Base-by-base conservation (phyloP, 2,113 vertebrate species). In the Scartelaos histophorus region DNA sequence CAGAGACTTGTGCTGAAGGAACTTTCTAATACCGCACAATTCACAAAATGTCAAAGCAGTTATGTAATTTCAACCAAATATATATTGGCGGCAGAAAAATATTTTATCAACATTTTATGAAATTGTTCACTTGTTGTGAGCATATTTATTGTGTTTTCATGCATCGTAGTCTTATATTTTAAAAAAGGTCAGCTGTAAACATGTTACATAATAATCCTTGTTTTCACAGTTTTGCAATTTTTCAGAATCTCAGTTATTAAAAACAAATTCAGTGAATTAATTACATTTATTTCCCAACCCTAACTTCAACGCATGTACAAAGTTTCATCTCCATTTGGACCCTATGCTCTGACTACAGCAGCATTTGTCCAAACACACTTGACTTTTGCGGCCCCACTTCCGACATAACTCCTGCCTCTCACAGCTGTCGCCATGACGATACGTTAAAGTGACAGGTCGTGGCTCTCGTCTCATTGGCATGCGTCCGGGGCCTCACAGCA, bases 401-500 rank as follows among this genome's bases (percentile, higher is more conserved):
- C 17, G 35, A 12, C 35, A 73, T 79, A 71, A 66, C 64, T 78
- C 46, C 13, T 29, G 61, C 80, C 76, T 54, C 71, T 74, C 69
- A 79, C 85, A 81, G 86, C 87, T 87, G 85, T 85, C 85, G 74
- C 64, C 5, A 9, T 49, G 71, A 83, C 54, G 62, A 80, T 67
- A 75, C 29, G 15, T 35, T 73, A 71, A 79, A 80, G 56, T 73
- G 81, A 82, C 83, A 38, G 82, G 81, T 71, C 84, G 66, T 16
- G 76, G 71, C 74, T 78, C 66, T 71, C 75, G 80, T 78, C 86
- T 90, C 85, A 80, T 89, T 79, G 85, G 81, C 82, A 86, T 89
- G 82, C 85, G 69, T 82, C 82, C 64, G 71, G 73, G 19, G 84
- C 22, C 7, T 67, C 74, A 64, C 38, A 66, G 69, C 83, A 73